Evolutionary conservation across 2,888 invertebrate species (phyloP).

Genomic region (Euzophera pinguis): DNA sequence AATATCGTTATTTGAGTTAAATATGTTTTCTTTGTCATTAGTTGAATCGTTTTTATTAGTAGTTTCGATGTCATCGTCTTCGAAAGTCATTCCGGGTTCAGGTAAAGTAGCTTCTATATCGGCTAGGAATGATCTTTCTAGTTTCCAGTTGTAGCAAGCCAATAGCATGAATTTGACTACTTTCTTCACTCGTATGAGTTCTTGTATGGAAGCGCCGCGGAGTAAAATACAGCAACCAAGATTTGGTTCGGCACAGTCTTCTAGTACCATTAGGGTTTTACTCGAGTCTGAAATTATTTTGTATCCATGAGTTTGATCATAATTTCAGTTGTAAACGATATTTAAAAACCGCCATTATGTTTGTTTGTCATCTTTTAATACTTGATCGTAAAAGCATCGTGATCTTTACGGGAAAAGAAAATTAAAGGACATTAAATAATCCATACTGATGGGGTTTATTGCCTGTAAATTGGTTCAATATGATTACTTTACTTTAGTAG

Average conservation of each 20-base stretch:
- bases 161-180: slow-evolving; percentile 90
- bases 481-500: too few relatives aligned
- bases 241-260: slow-evolving; percentile 91
- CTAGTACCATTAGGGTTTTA: slow-evolving; percentile 96
- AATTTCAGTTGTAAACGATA: too few relatives aligned
- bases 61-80: slow-evolving; percentile 38
- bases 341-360: too few relatives aligned
- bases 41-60: slow-evolving; percentile 29
- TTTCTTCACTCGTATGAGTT: slow-evolving; percentile 89
- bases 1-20: slow-evolving; percentile 9
- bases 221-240: slow-evolving; percentile 93
- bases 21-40: slow-evolving; percentile 14
- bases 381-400: too few relatives aligned
- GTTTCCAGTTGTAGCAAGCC: slow-evolving; percentile 92
- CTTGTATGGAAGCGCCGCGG: slow-evolving; percentile 86
- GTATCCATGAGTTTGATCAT: too few relatives aligned
- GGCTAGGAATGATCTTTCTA: slow-evolving; percentile 95
- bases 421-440: too few relatives aligned
- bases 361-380: too few relatives aligned
- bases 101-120: slow-evolving; percentile 84
- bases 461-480: too few relatives aligned
- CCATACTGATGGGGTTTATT: too few relatives aligned
- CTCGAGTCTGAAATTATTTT: slow-evolving; percentile 68
- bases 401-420: too few relatives aligned
- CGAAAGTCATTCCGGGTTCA: slow-evolving; percentile 62